Evolutionary conservation across 2,888 invertebrate species (phyloP).

Genomic region (Oscheius onirici): DNA sequence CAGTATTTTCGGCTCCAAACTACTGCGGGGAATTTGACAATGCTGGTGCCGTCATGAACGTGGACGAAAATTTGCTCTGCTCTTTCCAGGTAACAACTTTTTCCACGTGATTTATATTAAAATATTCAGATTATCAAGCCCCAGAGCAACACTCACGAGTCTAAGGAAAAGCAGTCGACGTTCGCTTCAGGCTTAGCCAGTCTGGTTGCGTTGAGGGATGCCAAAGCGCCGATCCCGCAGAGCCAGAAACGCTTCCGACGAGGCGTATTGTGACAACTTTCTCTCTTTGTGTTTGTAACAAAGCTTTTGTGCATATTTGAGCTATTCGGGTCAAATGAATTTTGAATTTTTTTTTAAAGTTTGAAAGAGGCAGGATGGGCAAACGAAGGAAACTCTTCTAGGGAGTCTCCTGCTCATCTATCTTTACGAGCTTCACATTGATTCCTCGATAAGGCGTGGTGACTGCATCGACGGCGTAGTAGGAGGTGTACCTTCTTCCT

Average conservation of each 20-base stretch:
- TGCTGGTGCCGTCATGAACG: constrained; percentile 76
- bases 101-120: background rate
- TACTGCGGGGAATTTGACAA: constrained; percentile 77
- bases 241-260: constrained; percentile 61
- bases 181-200: constrained; percentile 46
- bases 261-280: constrained; percentile 56
- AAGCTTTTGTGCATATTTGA: constrained; percentile 29
- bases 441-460: constrained; percentile 22
- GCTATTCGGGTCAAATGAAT: constrained; percentile 26
- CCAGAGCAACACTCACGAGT: constrained; percentile 41
- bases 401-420: constrained; percentile 27
- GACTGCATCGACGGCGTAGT: constrained; percentile 14
- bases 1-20: constrained; percentile 76
- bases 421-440: constrained; percentile 31
- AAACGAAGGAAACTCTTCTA: background rate
- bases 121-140: constrained; percentile 61
- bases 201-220: constrained; percentile 52
- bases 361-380: background rate
- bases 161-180: constrained; percentile 51
- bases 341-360: background rate
- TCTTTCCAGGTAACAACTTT: constrained; percentile 59
- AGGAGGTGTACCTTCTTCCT: constrained; percentile 5
- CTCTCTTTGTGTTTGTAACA: background rate
- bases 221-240: constrained; percentile 41
- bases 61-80: constrained; percentile 64